Percentiles rank a stretch among this genome's conserved stretches.
Conservation (phyloP, 2,797 vertebrate genomes). For the Cuculus canorus region DNA sequence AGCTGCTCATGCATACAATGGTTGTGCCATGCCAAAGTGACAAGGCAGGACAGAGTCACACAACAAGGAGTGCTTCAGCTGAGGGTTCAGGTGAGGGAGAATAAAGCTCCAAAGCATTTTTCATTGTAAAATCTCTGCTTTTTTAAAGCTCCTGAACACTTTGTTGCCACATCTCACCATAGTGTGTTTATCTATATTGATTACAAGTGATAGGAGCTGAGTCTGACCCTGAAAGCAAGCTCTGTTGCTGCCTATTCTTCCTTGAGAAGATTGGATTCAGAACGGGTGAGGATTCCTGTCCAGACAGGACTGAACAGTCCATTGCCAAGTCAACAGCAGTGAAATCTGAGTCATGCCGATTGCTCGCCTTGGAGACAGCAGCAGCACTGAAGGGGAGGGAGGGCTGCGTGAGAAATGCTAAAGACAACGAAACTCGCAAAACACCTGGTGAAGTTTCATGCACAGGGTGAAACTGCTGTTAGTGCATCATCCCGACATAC, state of each 20-base stretch:
- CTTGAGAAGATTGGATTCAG: constrained; percentile 25
- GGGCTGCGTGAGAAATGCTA: constrained; percentile 48
- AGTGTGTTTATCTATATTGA: neutral
- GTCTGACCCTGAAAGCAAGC: neutral
- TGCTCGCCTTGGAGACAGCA: constrained; percentile 17
- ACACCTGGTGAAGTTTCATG: constrained; percentile 4
- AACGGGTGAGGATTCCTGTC: constrained; percentile 59
- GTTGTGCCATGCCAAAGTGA: neutral
- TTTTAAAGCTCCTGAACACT: neutral
- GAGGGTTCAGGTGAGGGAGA: neutral
- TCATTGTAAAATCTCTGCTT: neutral
- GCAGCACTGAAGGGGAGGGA: neutral
- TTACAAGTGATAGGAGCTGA: neutral
- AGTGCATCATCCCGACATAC: fast-evolving
- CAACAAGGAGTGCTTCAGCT: neutral
- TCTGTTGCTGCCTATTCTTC: neutral
- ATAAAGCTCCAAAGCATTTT: neutral
- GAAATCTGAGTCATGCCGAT: constrained; percentile 60
- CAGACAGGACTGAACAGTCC: constrained; percentile 57
- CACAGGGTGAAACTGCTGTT: neutral
- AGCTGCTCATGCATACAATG: fast-evolving
- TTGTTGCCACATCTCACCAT: neutral
- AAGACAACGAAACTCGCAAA: constrained; percentile 50
- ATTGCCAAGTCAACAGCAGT: neutral
- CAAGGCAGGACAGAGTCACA: neutral